A percentile compares a stretch with the other conserved stretches of the same genome.
These are phyloP conservation scores for Xestoiulus laeticollis DNA, from an alignment of 2,888 invertebrate genomes.

Conservation along the genomic window DNA sequence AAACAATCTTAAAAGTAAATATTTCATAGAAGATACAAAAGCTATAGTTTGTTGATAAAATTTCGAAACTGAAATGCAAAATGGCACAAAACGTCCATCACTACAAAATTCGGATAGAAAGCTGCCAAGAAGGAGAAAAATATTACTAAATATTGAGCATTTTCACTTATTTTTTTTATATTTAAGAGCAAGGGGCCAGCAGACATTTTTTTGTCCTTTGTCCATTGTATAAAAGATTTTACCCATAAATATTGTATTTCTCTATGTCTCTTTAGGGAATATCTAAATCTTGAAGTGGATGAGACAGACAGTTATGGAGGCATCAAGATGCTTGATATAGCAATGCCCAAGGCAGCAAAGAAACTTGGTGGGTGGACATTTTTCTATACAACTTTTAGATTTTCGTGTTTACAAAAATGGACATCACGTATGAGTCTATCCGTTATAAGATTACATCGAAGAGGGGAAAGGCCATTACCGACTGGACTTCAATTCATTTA, in stretches of 20 bases:
- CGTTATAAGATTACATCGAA: slow-evolving; percentile 23
- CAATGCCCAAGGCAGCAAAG: slow-evolving; percentile 14
- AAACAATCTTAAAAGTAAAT: no score
- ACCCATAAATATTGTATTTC: slow-evolving; percentile 17
- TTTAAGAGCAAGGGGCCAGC: not conserved
- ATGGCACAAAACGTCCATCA: slow-evolving; percentile 4
- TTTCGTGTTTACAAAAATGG: slow-evolving; percentile 18
- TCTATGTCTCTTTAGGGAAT: slow-evolving; percentile 6
- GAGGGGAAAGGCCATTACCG: not conserved
- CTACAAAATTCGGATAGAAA: not conserved
- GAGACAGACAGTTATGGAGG: slow-evolving; percentile 26
- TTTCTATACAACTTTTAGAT: not conserved
- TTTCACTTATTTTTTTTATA: not conserved
- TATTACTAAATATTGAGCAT: not conserved
- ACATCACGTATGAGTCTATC: not conserved
- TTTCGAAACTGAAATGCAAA: not conserved
- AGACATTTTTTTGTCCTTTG: not conserved
- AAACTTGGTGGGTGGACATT: not conserved
- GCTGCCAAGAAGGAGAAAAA: not conserved
- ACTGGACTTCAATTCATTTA: not conserved
- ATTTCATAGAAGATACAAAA: no score
- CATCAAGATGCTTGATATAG: slow-evolving; percentile 11
- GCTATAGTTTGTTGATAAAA: no score
- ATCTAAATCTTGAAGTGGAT: slow-evolving; percentile 17
- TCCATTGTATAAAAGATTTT: slow-evolving; percentile 26